phyloP scores from a whole-genome alignment of 92 coral and sea anemone species.

The Heliopora coerulea region DNA sequence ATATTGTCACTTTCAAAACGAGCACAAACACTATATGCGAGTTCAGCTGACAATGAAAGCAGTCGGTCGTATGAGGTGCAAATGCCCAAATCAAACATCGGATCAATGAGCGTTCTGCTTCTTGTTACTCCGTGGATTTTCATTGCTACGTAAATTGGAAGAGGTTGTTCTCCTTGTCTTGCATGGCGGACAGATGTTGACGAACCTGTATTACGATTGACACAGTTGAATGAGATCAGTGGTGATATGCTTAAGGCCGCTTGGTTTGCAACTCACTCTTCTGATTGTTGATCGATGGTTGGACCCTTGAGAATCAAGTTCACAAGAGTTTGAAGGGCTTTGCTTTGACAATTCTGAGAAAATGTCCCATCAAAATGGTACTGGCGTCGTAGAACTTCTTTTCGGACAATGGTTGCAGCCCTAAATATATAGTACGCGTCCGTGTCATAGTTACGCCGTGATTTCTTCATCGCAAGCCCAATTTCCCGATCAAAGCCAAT shows the following conservation, averaged over 20 bases:
- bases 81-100: conserved; percentile 9
- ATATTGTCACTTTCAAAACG: conserved; percentile 15
- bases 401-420: conserved; percentile 15
- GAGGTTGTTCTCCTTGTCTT: background rate
- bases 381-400: conserved; percentile 2
- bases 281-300: too few species aligned
- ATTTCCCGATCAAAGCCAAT: conserved; percentile 7
- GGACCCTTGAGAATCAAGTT: conserved; percentile 7
- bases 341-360: background rate
- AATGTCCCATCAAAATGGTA: background rate
- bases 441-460: conserved; percentile 8
- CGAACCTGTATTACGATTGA: too few species aligned
- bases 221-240: too few species aligned
- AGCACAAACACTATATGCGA: conserved; percentile 28
- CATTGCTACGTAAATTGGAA: conserved; percentile 19
- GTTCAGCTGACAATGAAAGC: conserved; percentile 25
- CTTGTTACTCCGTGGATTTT: conserved; percentile 18
- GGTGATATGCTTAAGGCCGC: too few species aligned
- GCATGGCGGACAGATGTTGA: too few species aligned
- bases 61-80: conserved; percentile 25
- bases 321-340: conserved; percentile 8
- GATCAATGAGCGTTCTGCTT: conserved; percentile 14
- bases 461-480: conserved; percentile 8
- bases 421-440: conserved; percentile 8
- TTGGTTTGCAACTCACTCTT: background rate